These are phyloP conservation scores for Salminus brasiliensis DNA, from an alignment of 2,113 vertebrate species.

Conservation along the genomic window DNA sequence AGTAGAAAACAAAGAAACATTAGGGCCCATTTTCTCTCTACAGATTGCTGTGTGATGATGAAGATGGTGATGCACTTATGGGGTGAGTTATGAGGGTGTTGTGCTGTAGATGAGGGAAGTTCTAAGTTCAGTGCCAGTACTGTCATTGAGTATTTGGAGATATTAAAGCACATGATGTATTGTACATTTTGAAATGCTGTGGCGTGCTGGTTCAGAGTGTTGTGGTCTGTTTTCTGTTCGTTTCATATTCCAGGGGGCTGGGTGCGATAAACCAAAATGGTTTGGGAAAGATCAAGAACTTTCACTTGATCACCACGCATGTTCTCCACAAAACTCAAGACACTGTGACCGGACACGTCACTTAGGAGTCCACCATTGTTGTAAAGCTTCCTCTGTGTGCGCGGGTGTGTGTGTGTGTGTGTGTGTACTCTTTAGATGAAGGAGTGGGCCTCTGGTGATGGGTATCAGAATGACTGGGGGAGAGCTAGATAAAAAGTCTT, in stretches of 20 bases:
- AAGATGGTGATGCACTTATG: background rate
- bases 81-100: background rate
- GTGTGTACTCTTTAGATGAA: slow-evolving; percentile 9
- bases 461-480: slow-evolving; percentile 36
- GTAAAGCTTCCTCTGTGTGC: slow-evolving; percentile 25
- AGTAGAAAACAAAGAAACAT: slow-evolving; percentile 33
- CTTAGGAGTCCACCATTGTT: slow-evolving; percentile 12
- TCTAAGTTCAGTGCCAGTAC: background rate
- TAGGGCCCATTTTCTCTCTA: background rate
- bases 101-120: background rate
- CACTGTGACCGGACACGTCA: slow-evolving; percentile 10
- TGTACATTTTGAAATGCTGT: background rate
- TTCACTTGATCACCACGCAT: slow-evolving; percentile 29
- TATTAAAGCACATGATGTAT: slow-evolving; percentile 1
- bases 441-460: slow-evolving; percentile 53
- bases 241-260: slow-evolving; percentile 41
- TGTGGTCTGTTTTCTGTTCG: slow-evolving; percentile 40
- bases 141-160: slow-evolving; percentile 3
- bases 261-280: slow-evolving; percentile 27
- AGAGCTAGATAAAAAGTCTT: slow-evolving; percentile 43
- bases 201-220: background rate
- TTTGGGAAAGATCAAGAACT: slow-evolving; percentile 9
- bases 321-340: slow-evolving; percentile 28
- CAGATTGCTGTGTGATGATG: background rate
- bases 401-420: background rate